These are phyloP conservation scores for Caloenas nicobarica DNA, from an alignment of 2,113 vertebrate genomes.

Conservation along the genomic window DNA sequence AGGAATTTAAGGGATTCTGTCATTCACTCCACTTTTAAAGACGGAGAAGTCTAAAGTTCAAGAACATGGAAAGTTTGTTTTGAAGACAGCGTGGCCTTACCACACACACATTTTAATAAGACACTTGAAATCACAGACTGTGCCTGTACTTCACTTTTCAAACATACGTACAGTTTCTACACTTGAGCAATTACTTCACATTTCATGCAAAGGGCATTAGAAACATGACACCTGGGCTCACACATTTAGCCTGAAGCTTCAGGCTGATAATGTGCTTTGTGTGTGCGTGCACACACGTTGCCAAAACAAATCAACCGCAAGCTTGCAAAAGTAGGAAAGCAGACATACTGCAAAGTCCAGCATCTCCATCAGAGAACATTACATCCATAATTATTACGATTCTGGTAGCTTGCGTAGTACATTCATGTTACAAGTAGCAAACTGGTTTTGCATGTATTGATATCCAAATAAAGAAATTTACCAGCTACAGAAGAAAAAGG, in stretches of 20 bases:
- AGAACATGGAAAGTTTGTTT: not conserved
- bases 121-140: not conserved
- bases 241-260: not conserved
- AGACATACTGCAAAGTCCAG: not conserved
- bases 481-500: not conserved
- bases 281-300: rapidly evolving
- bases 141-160: not conserved
- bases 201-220: not conserved
- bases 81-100: not conserved
- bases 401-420: not conserved
- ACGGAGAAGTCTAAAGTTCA: not conserved
- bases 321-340: not conserved
- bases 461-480: not conserved
- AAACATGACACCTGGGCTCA: not conserved
- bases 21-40: not conserved
- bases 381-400: not conserved
- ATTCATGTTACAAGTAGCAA: not conserved
- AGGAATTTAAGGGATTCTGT: not conserved
- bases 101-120: not conserved
- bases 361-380: not conserved
- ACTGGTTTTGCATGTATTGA: not conserved
- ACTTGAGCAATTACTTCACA: not conserved
- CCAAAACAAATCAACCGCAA: not conserved
- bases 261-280: not conserved
- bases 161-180: not conserved